Evolutionary conservation across 1,140 invertebrate genomes (phyloP).

Genomic region (Listronotus bonariensis): DNA sequence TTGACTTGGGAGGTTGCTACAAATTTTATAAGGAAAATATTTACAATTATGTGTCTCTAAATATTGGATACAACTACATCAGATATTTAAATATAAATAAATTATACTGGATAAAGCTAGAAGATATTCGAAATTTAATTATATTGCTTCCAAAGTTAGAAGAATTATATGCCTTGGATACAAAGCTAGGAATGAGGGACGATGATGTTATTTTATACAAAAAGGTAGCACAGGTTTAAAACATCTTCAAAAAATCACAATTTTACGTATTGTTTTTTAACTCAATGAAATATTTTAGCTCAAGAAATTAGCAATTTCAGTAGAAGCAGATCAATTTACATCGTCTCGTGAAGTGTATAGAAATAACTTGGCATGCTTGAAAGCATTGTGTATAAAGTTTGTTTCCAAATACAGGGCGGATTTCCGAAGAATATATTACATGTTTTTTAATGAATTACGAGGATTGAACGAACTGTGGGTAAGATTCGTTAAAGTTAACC

Average conservation of each 20-base stretch:
- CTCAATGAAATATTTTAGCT: too few relatives aligned
- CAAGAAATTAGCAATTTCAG: slow-evolving; percentile 30
- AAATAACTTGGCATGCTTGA: slow-evolving; percentile 19
- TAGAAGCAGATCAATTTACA: slow-evolving; percentile 34
- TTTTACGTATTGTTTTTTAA: too few relatives aligned
- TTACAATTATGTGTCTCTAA: slow-evolving; percentile 8
- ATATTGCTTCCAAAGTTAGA: slow-evolving; percentile 23
- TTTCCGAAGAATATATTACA: slow-evolving; percentile 29
- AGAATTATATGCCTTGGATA: slow-evolving; percentile 35
- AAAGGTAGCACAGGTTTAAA: too few relatives aligned
- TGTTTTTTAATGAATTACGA: slow-evolving; percentile 35
- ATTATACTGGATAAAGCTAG: slow-evolving; percentile 31
- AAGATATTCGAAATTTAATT: slow-evolving; percentile 30
- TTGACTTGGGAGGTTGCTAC: slow-evolving; percentile 29
- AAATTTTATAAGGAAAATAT: slow-evolving; percentile 21
- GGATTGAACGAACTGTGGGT: slow-evolving; percentile 36
- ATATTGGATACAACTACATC: slow-evolving; percentile 22
- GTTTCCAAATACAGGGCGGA: slow-evolving; percentile 27
- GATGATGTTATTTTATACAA: slow-evolving; percentile 24
- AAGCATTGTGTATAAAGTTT: slow-evolving; percentile 35
- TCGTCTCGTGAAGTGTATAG: slow-evolving; percentile 18
- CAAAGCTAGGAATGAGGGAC: slow-evolving; percentile 34
- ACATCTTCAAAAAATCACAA: too few relatives aligned
- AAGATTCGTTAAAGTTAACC: slow-evolving; percentile 4
- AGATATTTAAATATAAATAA: slow-evolving; percentile 35